Evolutionary conservation across 2,113 vertebrate genomes (phyloP), one percentile per base, ranked within the genome.

Genomic region (Bettongia penicillata): DNA sequence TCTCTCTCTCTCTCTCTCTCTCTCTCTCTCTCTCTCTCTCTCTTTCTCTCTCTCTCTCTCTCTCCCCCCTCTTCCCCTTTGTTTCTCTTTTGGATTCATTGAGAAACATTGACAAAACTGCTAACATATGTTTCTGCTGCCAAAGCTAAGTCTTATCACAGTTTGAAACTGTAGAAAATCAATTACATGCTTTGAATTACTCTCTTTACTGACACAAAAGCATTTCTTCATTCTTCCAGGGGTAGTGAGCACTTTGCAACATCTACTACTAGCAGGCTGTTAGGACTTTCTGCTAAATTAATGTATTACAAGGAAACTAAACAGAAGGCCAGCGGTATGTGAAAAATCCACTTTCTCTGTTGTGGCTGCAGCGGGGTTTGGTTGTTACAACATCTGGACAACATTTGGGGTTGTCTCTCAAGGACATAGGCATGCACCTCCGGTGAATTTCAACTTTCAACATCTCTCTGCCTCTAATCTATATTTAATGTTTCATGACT

Each of bases 401-500:
- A 98, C 98, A 98, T 98, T 98, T 98, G 96, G 97, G 97, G 97
- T 96, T 98, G 97, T 98, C 99, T 99, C 98, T 98, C 97, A 98
- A 98, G 98, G 98, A 98, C 98, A 98, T 48, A 97, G 97, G 98
- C 94, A 91, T 98, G 98, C 97, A 99, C 98, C 98, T 98, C 98
- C 91, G 12, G 98, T 98, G 98, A 98, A 98, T 99, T 99, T 98
- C 98, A 99, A 98, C 98, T 99, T 98, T 98, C 98, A 99, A 98
- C 98, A 98, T 99, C 98, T 98, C 98, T 98, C 98, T 98, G 98
- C 98, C 98, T 99, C 98, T 99, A 99, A 99, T 99, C 98, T 99
- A 99, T 99, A 99, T 99, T 99, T 99, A 98, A 99, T 99, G 98
- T 98, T 98, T 99, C 98, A 98, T 99, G 98, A 98, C 98, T 99